Percentiles rank a stretch among this genome's conserved stretches.
phyloP scores from a whole-genome alignment of 2,113 vertebrate species.

The Hemicordylus capensis region DNA sequence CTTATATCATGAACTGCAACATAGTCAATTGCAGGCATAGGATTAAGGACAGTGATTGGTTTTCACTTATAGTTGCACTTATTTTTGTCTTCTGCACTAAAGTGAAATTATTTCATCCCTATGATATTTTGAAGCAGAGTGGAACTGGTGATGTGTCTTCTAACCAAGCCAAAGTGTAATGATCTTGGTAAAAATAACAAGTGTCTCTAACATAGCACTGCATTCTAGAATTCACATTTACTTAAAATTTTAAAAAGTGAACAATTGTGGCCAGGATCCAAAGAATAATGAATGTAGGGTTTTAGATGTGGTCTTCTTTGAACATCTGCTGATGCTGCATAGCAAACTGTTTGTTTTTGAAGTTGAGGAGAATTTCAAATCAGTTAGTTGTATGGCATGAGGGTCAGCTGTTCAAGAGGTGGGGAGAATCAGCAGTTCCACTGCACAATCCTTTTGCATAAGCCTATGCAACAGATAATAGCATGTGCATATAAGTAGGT shows the following conservation, averaged over 20 bases:
- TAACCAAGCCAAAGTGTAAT: background rate
- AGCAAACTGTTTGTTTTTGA: background rate
- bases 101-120: background rate
- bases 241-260: too few species aligned
- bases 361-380: background rate
- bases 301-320: background rate
- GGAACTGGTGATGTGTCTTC: background rate
- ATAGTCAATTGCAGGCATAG: too few species aligned
- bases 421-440: background rate
- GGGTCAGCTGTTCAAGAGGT: too few species aligned
- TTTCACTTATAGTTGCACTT: background rate
- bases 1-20: too few species aligned
- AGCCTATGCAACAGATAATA: background rate
- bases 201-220: background rate
- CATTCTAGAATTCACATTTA: background rate
- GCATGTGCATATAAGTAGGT: background rate
- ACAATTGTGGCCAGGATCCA: background rate
- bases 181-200: background rate
- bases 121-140: background rate
- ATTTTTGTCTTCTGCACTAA: background rate
- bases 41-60: background rate
- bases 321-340: background rate
- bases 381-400: background rate
- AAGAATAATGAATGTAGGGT: background rate
- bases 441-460: background rate